phyloP scores from a whole-genome alignment of 2,888 invertebrate genomes.

The Chrysolina oricalcia region DNA sequence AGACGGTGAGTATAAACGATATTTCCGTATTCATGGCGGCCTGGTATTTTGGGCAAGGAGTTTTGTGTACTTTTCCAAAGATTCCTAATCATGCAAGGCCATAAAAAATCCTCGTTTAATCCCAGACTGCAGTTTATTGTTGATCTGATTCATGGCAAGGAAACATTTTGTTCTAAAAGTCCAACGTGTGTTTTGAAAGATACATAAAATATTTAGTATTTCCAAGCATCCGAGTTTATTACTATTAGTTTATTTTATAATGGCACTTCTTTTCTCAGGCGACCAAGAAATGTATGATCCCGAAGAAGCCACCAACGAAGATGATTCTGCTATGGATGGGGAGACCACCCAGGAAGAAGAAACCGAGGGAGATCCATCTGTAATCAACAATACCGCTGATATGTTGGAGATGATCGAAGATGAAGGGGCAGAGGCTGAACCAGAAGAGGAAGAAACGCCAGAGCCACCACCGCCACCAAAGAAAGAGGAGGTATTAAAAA shows the following conservation, averaged over 20 bases:
- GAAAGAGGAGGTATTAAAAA: constrained; percentile 13
- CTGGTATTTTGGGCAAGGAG: neutral
- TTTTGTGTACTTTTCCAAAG: constrained; percentile 2
- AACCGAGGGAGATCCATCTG: constrained; percentile 44
- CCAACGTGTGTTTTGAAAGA: too few species aligned
- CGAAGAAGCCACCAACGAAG: constrained; percentile 66
- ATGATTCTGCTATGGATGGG: constrained; percentile 66
- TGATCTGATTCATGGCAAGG: constrained; percentile 9
- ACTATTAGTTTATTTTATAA: too few species aligned
- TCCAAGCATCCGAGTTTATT: too few species aligned
- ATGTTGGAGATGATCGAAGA: constrained; percentile 65
- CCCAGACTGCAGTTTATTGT: constrained; percentile 14
- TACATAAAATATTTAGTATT: too few species aligned
- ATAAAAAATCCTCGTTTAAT: neutral
- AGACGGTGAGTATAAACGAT: constrained; percentile 40
- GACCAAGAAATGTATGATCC: constrained; percentile 68
- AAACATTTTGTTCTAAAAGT: neutral
- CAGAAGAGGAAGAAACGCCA: constrained; percentile 56
- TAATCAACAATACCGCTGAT: constrained; percentile 28
- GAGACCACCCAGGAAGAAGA: constrained; percentile 66
- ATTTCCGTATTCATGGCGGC: neutral
- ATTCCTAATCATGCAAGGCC: constrained; percentile 6
- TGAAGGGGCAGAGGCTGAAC: constrained; percentile 70
- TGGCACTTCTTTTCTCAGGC: constrained; percentile 34
- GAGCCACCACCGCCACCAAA: constrained; percentile 22